Conservation (phyloP, 2,888 invertebrate species). For the Himalopsyche anomala region DNA sequence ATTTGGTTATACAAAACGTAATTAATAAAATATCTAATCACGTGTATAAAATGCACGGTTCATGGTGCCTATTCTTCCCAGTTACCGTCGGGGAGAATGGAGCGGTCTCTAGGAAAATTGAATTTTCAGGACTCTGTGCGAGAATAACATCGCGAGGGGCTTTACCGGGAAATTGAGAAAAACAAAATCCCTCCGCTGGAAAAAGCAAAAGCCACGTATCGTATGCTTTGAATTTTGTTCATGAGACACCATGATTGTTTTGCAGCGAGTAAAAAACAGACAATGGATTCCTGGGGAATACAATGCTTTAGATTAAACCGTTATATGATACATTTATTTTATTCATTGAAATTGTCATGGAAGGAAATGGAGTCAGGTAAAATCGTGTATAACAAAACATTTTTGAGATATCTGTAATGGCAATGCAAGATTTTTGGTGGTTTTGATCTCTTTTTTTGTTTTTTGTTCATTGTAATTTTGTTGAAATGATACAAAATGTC, state of each 20-base stretch:
- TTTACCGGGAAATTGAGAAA: conserved; percentile 33
- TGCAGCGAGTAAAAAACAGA: not conserved
- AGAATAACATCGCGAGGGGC: conserved; percentile 42
- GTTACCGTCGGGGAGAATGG: conserved; percentile 45
- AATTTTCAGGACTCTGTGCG: conserved; percentile 51
- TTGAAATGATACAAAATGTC: too few species aligned
- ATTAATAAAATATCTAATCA: not conserved
- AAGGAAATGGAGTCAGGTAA: not conserved
- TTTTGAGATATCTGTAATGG: too few species aligned
- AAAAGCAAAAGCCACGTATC: not conserved
- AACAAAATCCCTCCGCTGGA: conserved; percentile 48
- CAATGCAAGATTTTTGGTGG: too few species aligned
- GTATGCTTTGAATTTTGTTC: not conserved
- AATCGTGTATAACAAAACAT: too few species aligned
- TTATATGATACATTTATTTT: not conserved
- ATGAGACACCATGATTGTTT: conserved; percentile 24
- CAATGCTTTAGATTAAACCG: not conserved
- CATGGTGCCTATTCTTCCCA: not conserved
- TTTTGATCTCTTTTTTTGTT: too few species aligned
- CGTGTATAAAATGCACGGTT: not conserved
- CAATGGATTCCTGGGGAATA: not conserved
- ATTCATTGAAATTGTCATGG: not conserved
- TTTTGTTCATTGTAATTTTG: too few species aligned
- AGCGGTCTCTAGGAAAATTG: conserved; percentile 48
- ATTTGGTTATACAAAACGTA: not conserved